Conservation (phyloP, 2,888 invertebrate genomes). For the Tachystola acroxantha region DNA sequence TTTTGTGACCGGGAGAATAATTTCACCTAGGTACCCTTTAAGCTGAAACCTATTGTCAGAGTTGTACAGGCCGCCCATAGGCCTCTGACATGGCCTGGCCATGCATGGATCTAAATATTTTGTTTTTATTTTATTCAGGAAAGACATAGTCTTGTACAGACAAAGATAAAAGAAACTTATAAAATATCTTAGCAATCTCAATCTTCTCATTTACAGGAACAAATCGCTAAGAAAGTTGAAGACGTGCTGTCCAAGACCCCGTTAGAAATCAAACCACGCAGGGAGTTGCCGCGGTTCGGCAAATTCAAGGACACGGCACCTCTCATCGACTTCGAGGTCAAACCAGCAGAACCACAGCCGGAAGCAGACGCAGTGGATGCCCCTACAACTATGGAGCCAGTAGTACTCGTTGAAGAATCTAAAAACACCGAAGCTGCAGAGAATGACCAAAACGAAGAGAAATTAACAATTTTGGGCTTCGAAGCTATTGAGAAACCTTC, state of each 20-base stretch:
- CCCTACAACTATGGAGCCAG: background rate
- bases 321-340: conserved; percentile 43
- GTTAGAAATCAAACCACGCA: conserved; percentile 71
- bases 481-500: conserved; percentile 50
- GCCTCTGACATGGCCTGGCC: too few species aligned
- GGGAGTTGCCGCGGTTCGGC: conserved; percentile 50
- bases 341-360: conserved; percentile 4
- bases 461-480: conserved; percentile 52
- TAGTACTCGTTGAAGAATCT: background rate
- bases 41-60: too few species aligned
- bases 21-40: too few species aligned
- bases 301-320: conserved; percentile 42
- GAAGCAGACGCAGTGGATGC: background rate
- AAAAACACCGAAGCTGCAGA: conserved; percentile 11
- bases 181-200: too few species aligned
- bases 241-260: conserved; percentile 86
- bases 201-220: conserved; percentile 73
- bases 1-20: too few species aligned
- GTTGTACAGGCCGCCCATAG: too few species aligned
- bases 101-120: too few species aligned
- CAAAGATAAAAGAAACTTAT: too few species aligned
- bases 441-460: conserved; percentile 22
- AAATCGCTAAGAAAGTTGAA: conserved; percentile 85
- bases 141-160: too few species aligned
- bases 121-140: too few species aligned